Evolutionary conservation across 2,888 invertebrate species (phyloP), one percentile per base, ranked within the genome.

Genomic region (Yponomeuta malinellus): DNA sequence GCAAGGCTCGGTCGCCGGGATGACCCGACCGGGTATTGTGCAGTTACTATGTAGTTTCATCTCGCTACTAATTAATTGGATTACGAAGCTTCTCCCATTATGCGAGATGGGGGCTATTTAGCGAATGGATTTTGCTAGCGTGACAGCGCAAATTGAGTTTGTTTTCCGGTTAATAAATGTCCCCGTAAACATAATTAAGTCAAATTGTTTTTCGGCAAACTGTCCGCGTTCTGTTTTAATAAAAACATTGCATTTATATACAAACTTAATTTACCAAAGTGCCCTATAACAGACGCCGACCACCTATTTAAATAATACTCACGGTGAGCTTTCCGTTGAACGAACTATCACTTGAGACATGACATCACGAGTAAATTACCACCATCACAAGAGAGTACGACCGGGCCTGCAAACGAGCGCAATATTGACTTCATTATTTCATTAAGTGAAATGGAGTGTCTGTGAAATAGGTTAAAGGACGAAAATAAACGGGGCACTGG

Each of bases 361-460:
- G 31, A 65, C 65, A 15, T 68, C 68, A 29, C 68, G 15, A 68
- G 33, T 68, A 68, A 68, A 68, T 68, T 68, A 68, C 68, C 65
- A 29, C 68, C 59, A 70, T 70, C 63, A 70, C 29, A 63, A 68
- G 23, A 67, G 23, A 65, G 64, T 81, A 78, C 79, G 78, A 78
- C 52, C 15, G 12, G 52, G 15, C 52, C 15, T 59, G 52, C 52
- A 59, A 59, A 59, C 52, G 52, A 59, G 52, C 52, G 52, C 52
- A 59, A 84, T 85, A 84, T 85, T 83, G 82, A 83, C 85, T 83
- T 84, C 81, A 89, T 90, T 90, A 90, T 88, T 90, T 88, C 85
- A 86, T 85, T 87, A 84, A 79, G 86, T 86, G 86, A 86, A 90
- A 89, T 89, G 86, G 87, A 85, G 87, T 86, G 88, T 84, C 88